phyloP scores from a whole-genome alignment of 2,797 vertebrate species.

The Anguilla anguilla region DNA sequence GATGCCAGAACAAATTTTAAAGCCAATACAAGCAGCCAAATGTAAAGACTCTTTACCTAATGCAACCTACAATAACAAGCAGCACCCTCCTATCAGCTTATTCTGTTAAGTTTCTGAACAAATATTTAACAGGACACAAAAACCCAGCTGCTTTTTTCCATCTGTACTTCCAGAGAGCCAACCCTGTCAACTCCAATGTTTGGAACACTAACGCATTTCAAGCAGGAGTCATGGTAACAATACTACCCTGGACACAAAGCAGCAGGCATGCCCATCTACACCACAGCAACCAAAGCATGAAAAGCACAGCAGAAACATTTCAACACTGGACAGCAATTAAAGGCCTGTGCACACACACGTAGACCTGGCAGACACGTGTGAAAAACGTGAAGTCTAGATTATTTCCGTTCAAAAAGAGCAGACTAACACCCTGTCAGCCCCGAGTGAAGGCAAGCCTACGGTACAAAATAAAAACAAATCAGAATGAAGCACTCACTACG shows the following conservation, averaged over 20 bases:
- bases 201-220: not conserved
- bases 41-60: not conserved
- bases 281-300: too few relatives aligned
- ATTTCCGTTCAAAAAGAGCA: not conserved
- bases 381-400: too few relatives aligned
- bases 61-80: not conserved
- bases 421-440: not conserved
- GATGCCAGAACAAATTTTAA: not conserved
- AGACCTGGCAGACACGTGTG: too few relatives aligned
- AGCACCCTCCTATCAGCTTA: not conserved
- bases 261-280: too few relatives aligned
- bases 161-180: not conserved
- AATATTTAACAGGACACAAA: not conserved
- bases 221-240: not conserved
- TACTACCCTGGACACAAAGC: not conserved
- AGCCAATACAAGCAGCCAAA: not conserved
- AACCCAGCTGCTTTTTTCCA: not conserved
- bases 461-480: not conserved
- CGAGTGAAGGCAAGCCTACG: not conserved
- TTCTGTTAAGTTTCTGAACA: not conserved
- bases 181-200: not conserved
- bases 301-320: too few relatives aligned
- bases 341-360: too few relatives aligned
- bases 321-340: not conserved
- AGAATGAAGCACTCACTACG: not conserved